These are phyloP conservation scores for Meiosimyza platycephala DNA, from an alignment of 2,888 invertebrate species.

Conservation along the genomic window DNA sequence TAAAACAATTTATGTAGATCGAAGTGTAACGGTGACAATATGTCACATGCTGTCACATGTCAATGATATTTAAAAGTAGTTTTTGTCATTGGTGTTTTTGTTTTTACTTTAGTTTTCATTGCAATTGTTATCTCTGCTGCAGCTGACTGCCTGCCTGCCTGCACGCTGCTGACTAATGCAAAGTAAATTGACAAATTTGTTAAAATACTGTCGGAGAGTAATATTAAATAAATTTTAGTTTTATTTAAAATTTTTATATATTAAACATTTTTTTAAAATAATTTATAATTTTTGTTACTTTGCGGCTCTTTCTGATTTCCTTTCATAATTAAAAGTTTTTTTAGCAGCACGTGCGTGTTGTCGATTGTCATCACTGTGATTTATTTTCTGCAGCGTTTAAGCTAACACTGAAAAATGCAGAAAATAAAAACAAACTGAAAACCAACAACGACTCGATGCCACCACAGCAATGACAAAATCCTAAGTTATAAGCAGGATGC, in stretches of 20 bases:
- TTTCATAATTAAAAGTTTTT: background rate
- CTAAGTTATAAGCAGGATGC: background rate
- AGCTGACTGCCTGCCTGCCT: background rate
- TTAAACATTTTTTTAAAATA: too few species aligned
- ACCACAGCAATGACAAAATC: background rate
- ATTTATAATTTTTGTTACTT: too few species aligned
- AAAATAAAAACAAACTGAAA: background rate
- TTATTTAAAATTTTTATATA: too few species aligned
- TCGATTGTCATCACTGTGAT: slow-evolving; percentile 26
- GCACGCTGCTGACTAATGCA: slow-evolving; percentile 30
- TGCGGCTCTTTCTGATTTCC: too few species aligned
- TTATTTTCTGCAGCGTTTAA: slow-evolving; percentile 16
- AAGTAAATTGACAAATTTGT: slow-evolving; percentile 38
- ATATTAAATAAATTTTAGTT: background rate
- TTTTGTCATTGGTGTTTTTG: background rate
- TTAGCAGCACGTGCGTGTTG: slow-evolving; percentile 12
- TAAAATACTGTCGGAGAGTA: slow-evolving; percentile 28
- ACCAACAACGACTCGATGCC: background rate
- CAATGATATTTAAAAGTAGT: slow-evolving; percentile 43
- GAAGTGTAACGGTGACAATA: slow-evolving; percentile 60
- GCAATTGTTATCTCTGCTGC: background rate
- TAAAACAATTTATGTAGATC: slow-evolving; percentile 60
- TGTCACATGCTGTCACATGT: slow-evolving; percentile 57
- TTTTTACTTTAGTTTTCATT: background rate
- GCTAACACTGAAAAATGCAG: background rate